Evolutionary conservation across 2,888 invertebrate species (phyloP).

Genomic region (Rhogogaster chlorosoma): DNA sequence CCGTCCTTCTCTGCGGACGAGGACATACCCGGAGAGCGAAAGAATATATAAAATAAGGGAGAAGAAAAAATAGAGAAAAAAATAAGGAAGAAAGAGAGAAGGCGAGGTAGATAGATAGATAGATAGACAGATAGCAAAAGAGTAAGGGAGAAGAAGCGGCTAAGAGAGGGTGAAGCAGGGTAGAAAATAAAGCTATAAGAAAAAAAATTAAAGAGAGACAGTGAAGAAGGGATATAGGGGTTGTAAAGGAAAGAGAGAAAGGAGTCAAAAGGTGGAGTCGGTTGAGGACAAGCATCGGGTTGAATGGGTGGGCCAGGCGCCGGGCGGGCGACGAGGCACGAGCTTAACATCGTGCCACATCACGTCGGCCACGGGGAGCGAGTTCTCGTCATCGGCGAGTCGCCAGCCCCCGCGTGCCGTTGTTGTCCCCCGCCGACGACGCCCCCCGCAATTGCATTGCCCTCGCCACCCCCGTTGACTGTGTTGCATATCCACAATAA

Average conservation of each 20-base stretch:
- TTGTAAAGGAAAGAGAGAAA: constrained; percentile 56
- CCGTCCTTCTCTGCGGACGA: neutral
- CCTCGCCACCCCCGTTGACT: constrained; percentile 64
- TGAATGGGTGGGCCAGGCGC: constrained; percentile 76
- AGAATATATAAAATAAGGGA: neutral
- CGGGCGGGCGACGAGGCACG: constrained; percentile 74
- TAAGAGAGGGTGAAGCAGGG: constrained; percentile 29
- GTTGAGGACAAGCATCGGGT: constrained; percentile 71
- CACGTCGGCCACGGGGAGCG: constrained; percentile 73
- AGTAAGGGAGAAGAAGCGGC: constrained; percentile 19
- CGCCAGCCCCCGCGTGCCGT: constrained; percentile 66
- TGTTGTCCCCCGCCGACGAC: constrained; percentile 62
- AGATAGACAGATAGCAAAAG: constrained; percentile 24
- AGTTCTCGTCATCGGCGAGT: constrained; percentile 72
- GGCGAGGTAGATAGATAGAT: constrained; percentile 9
- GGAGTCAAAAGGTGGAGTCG: constrained; percentile 65
- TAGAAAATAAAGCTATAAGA: neutral
- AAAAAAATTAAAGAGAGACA: neutral
- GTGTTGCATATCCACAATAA: constrained; percentile 63
- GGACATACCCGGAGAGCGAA: neutral
- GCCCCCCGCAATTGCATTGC: constrained; percentile 62
- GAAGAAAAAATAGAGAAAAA: neutral
- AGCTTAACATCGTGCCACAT: constrained; percentile 75
- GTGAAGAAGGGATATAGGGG: constrained; percentile 51
- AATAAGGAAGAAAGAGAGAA: constrained; percentile 40